phyloP scores from a whole-genome alignment of 2,888 invertebrate species.

The Bembecia ichneumoniformis region DNA sequence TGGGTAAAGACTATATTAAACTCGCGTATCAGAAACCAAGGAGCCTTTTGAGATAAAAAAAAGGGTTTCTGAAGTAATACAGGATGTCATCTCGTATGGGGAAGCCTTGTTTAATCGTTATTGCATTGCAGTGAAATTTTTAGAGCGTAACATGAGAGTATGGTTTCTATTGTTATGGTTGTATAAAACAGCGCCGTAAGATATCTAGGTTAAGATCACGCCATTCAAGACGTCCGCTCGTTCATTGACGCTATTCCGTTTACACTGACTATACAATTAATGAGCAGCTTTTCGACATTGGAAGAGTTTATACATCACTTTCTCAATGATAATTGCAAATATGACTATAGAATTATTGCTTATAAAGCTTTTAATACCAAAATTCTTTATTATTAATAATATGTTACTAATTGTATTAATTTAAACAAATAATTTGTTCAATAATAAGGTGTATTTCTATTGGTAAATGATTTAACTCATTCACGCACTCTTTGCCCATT shows the following conservation, averaged over 20 bases:
- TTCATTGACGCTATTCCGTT: constrained; percentile 24
- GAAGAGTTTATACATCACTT: too few species aligned
- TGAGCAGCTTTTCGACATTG: background rate
- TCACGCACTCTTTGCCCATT: constrained; percentile 45
- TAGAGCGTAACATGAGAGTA: background rate
- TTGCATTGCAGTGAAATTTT: background rate
- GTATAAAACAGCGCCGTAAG: constrained; percentile 15
- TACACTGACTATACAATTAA: constrained; percentile 1
- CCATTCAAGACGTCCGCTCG: constrained; percentile 23
- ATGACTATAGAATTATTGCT: too few species aligned
- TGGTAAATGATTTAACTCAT: constrained; percentile 34
- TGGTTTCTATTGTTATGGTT: background rate
- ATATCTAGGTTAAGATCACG: constrained; percentile 44
- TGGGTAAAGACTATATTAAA: too few species aligned
- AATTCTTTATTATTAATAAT: too few species aligned
- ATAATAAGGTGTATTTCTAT: constrained; percentile 3
- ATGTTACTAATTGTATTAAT: too few species aligned
- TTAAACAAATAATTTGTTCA: background rate
- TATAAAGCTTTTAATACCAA: too few species aligned
- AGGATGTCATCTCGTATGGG: too few species aligned
- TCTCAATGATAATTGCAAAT: too few species aligned
- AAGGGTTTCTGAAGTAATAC: too few species aligned
- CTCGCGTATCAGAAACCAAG: too few species aligned
- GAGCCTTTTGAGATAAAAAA: too few species aligned
- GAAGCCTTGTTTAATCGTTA: too few species aligned